phyloP scores from a whole-genome alignment of 1,140 invertebrate genomes.

The Leptoteleia sp. region DNA sequence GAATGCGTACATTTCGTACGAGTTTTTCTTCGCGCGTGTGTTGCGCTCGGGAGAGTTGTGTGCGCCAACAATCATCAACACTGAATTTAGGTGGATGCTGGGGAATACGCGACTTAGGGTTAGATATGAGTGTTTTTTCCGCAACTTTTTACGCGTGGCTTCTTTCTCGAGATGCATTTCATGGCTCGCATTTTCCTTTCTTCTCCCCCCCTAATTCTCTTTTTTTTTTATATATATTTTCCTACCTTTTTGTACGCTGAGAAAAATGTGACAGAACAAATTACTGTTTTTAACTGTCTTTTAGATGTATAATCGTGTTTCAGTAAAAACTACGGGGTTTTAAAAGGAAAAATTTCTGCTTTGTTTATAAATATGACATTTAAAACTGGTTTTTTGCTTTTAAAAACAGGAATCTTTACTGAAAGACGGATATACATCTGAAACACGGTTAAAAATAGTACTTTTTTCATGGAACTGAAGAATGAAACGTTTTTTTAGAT shows the following conservation, averaged over 20 bases:
- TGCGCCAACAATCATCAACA: conserved; percentile 64
- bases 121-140: conserved; percentile 53
- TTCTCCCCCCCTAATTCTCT: background rate
- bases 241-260: background rate
- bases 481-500: too few relatives aligned
- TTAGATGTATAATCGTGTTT: too few relatives aligned
- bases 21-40: conserved; percentile 30
- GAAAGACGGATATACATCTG: too few relatives aligned
- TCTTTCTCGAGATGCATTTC: conserved; percentile 44
- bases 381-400: too few relatives aligned
- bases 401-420: too few relatives aligned
- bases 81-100: conserved; percentile 62
- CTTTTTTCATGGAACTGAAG: too few relatives aligned
- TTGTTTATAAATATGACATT: too few relatives aligned
- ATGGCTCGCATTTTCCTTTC: conserved; percentile 14
- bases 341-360: too few relatives aligned
- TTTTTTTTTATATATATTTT: conserved; percentile 9
- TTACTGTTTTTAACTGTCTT: too few relatives aligned
- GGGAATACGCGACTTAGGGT: conserved; percentile 49
- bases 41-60: conserved; percentile 16
- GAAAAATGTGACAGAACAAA: too few relatives aligned
- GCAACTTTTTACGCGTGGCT: conserved; percentile 55
- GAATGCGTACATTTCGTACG: background rate
- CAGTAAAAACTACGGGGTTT: too few relatives aligned
- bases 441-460: too few relatives aligned